Evolutionary conservation across 2,113 vertebrate species (phyloP), one percentile per base, ranked within the genome.

Genomic region (Scomber scombrus): DNA sequence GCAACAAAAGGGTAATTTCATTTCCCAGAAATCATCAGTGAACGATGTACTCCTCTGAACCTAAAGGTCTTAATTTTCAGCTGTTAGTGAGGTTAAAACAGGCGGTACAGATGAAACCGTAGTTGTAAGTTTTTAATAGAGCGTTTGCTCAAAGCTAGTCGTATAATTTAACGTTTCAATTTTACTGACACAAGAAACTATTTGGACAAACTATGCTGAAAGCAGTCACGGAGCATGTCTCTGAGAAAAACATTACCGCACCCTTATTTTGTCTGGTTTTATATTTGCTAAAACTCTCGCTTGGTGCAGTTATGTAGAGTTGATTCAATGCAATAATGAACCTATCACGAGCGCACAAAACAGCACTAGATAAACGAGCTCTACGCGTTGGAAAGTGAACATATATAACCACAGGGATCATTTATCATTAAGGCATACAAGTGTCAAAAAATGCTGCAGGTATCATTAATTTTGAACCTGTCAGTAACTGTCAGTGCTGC

Each of bases 401-500:
- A 11, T 43, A 21, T 46, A 31, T 65, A 74, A 81, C 57, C 55
- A 54, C 55, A 50, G 62, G 64, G 31, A 75, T 54, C 19, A 43
- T 40, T 66, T 60, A 16, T 82, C 21, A 67, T 83, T 92, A 92
- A 90, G 90, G 92, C 92, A 81, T 83, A 76, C 54, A 40, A 84
- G 76, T 50, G 54, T 75, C 10, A 74, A 49, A 47, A 77, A 45
- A 34, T 19, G 26, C 70, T 34, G 40, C 45, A 62, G 19, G 67
- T 61, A 21, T 70, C 10, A 62, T 57, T 34, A 65, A 71, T 31
- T 54, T 50, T 57, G 52, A 72, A 43, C 29, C 43, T 45, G 19
- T 11, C 40, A 15, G 23, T 47, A 73, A 65, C 13, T 31, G 2
- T 67, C 18, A 68, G 19, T 31, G 61, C 5, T 26, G 14, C 14